Conservation (phyloP, 2,113 vertebrate species). For the Anser brachyrhynchus region DNA sequence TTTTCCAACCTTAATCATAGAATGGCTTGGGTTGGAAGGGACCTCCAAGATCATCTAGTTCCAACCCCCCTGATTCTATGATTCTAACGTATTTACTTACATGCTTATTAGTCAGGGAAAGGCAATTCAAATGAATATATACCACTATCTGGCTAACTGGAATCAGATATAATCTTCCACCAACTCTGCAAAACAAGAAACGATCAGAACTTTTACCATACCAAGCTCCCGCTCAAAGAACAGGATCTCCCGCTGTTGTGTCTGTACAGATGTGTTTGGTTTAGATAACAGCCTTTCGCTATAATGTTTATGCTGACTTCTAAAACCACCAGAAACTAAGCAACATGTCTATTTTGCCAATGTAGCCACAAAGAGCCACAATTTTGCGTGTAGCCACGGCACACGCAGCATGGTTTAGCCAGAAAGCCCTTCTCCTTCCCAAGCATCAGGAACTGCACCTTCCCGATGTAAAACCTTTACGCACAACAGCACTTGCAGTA, state of each 20-base stretch:
- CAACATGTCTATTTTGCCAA: neutral
- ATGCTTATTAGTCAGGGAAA: neutral
- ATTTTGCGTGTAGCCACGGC: neutral
- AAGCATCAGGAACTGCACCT: neutral
- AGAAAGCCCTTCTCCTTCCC: neutral
- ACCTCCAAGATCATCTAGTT: too few relatives aligned
- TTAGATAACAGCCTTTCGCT: neutral
- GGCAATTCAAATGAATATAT: neutral
- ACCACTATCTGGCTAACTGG: neutral
- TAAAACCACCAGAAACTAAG: neutral
- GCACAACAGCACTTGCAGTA: fast-evolving
- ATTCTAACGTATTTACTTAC: neutral
- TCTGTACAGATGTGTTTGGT: neutral
- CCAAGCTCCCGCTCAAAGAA: neutral
- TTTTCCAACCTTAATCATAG: too few relatives aligned
- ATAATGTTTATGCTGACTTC: neutral
- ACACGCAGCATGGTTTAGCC: neutral
- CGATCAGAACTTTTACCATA: neutral
- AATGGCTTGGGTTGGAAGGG: too few relatives aligned
- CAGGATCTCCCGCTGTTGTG: neutral
- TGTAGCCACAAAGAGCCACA: neutral
- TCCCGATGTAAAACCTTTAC: neutral
- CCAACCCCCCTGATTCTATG: too few relatives aligned
- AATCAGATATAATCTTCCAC: neutral
- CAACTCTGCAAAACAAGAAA: neutral